Evolutionary conservation across 2,113 vertebrate species (phyloP).

Genomic region (Bungarus multicinctus): DNA sequence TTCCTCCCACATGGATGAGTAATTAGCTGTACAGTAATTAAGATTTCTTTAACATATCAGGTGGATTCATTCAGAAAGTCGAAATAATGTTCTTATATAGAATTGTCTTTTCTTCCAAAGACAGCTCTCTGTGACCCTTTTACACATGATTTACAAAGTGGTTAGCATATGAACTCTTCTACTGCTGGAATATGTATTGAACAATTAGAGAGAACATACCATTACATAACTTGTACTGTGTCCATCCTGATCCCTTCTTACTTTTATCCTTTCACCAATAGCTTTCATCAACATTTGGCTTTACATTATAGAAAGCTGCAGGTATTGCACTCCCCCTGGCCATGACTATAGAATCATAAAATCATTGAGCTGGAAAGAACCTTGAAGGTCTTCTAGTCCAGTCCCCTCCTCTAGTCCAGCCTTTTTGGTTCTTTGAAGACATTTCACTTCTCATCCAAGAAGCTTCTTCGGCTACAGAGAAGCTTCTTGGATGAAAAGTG

Average conservation of each 20-base stretch:
- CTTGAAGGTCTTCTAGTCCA: neutral
- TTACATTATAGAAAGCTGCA: neutral
- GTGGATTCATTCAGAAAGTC: slow-evolving; percentile 42
- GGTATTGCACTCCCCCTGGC: neutral
- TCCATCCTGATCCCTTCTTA: neutral
- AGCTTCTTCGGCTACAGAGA: too few relatives aligned
- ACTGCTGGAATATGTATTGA: neutral
- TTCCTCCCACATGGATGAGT: slow-evolving; percentile 56
- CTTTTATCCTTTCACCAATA: neutral
- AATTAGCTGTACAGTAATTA: slow-evolving; percentile 16
- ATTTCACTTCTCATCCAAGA: too few relatives aligned
- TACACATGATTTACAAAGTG: neutral
- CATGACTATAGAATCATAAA: neutral
- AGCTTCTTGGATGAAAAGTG: too few relatives aligned
- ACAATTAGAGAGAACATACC: neutral
- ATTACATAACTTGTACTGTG: too few relatives aligned
- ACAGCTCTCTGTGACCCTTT: neutral
- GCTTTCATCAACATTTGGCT: neutral
- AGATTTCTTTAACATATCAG: slow-evolving; percentile 34
- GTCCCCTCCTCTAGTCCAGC: neutral
- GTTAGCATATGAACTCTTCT: neutral
- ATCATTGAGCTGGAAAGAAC: neutral
- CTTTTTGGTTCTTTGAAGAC: too few relatives aligned
- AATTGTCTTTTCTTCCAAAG: neutral
- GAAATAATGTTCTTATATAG: neutral